These are phyloP conservation scores for Drosophila meridionalis DNA, from an alignment of 2,888 invertebrate genomes.

Conservation along the genomic window DNA sequence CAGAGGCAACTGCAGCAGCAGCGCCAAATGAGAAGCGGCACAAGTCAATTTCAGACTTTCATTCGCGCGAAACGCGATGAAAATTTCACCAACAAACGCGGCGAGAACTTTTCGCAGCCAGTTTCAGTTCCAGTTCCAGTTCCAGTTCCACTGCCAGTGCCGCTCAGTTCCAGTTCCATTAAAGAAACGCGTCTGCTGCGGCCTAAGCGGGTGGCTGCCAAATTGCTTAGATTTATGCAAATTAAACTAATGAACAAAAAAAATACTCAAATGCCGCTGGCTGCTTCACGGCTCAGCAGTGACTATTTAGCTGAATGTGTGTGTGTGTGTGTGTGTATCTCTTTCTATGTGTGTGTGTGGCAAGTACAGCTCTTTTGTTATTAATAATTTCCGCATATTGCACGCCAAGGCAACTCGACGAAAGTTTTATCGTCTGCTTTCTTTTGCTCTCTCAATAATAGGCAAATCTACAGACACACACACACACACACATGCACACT, in stretches of 20 bases:
- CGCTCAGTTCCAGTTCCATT: conserved; percentile 20
- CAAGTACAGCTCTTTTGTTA: conserved; percentile 62
- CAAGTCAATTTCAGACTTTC: conserved; percentile 82
- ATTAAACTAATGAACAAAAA: conserved; percentile 79
- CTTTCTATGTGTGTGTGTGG: conserved; percentile 20
- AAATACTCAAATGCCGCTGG: conserved; percentile 54
- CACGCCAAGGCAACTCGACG: conserved; percentile 64
- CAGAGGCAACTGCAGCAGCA: conserved; percentile 27
- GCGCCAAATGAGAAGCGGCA: conserved; percentile 79
- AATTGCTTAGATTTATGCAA: conserved; percentile 74
- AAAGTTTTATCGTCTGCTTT: conserved; percentile 68
- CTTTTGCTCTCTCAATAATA: conserved; percentile 58
- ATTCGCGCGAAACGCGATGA: conserved; percentile 82
- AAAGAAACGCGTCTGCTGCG: conserved; percentile 12
- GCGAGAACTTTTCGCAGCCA: conserved; percentile 42
- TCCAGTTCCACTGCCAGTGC: conserved; percentile 23
- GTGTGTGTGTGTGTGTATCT: conserved; percentile 7
- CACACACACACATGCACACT: conserved; percentile 3
- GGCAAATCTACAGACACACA: conserved; percentile 47
- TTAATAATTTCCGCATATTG: conserved; percentile 78
- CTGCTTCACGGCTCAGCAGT: conserved; percentile 71
- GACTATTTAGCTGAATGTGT: conserved; percentile 14
- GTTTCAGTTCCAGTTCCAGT: conserved; percentile 39
- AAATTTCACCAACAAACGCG: conserved; percentile 71
- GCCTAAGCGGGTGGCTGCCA: conserved; percentile 46